Conservation (phyloP, 2,797 vertebrate genomes). For the Strix occidentalis region DNA sequence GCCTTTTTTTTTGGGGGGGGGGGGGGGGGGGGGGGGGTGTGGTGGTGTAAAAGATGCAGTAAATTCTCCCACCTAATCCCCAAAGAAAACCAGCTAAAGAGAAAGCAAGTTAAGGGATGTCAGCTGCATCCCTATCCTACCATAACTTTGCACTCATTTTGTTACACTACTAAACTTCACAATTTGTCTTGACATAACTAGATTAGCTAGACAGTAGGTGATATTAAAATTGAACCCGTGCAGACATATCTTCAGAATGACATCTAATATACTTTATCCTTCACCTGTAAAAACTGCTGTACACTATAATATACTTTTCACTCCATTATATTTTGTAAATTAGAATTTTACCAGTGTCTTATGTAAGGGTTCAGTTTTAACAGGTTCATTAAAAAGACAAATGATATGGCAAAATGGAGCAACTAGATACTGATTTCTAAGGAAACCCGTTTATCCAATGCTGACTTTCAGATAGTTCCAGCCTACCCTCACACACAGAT, state of each 20-base stretch:
- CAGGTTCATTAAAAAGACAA: background rate
- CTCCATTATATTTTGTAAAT: background rate
- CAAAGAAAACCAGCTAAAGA: background rate
- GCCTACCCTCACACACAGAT: background rate
- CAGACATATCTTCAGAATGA: background rate
- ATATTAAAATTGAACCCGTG: background rate
- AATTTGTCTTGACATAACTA: background rate
- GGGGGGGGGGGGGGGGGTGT: too few relatives aligned
- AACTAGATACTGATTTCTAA: background rate
- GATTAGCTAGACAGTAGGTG: background rate
- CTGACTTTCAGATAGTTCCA: background rate
- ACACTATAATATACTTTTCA: background rate
- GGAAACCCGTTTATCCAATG: background rate
- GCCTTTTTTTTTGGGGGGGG: background rate
- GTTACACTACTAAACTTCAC: background rate
- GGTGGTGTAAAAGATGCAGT: background rate
- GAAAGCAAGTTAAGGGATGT: background rate
- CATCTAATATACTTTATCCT: background rate
- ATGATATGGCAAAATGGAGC: background rate
- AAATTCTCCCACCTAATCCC: background rate
- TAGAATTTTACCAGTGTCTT: background rate
- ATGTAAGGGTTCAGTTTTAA: background rate
- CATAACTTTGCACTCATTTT: background rate
- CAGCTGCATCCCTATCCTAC: background rate
- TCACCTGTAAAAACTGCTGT: background rate